A percentile compares a stretch with the other conserved stretches of the same genome.
Conservation (phyloP, 1,140 invertebrate species). For the Cydia strobilella region DNA sequence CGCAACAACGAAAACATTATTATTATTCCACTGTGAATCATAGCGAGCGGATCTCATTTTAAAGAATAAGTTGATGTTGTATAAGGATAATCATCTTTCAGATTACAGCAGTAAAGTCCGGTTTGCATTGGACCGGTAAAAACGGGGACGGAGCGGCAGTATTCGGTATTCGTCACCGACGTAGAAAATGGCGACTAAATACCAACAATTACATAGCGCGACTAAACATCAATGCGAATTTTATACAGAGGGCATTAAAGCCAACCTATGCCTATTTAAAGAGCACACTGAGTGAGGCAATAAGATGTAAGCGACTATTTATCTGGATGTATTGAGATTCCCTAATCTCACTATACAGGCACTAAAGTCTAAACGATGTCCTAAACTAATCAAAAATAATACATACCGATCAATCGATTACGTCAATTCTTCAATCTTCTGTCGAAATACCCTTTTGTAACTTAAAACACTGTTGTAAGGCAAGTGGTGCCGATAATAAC, state of each 20-base stretch:
- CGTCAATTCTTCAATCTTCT: slow-evolving; percentile 48
- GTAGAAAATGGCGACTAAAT: slow-evolving; percentile 79
- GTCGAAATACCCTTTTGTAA: slow-evolving; percentile 43
- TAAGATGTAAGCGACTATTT: slow-evolving; percentile 51
- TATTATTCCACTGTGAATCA: slow-evolving; percentile 74
- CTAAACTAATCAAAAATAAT: slow-evolving; percentile 46
- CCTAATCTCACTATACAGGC: no score
- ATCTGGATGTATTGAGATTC: slow-evolving; percentile 52
- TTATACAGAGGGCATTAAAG: slow-evolving; percentile 40
- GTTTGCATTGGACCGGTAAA: slow-evolving; percentile 57
- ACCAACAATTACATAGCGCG: slow-evolving; percentile 70
- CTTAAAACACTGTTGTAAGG: slow-evolving; percentile 60
- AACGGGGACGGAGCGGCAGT: slow-evolving; percentile 72
- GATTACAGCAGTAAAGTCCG: slow-evolving; percentile 66
- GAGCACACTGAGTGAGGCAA: slow-evolving; percentile 30
- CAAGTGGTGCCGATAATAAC: slow-evolving; percentile 69
- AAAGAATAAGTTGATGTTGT: slow-evolving; percentile 47
- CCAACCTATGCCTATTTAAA: slow-evolving; percentile 36
- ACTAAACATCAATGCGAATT: slow-evolving; percentile 46
- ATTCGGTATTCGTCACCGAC: slow-evolving; percentile 76
- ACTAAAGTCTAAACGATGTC: slow-evolving; percentile 35
- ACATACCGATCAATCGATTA: slow-evolving; percentile 58
- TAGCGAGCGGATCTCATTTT: slow-evolving; percentile 54
- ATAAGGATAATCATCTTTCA: slow-evolving; percentile 62
- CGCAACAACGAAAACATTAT: slow-evolving; percentile 45